phyloP scores from a whole-genome alignment of 2,797 vertebrate genomes.

The Hapalemur alaotrensis region DNA sequence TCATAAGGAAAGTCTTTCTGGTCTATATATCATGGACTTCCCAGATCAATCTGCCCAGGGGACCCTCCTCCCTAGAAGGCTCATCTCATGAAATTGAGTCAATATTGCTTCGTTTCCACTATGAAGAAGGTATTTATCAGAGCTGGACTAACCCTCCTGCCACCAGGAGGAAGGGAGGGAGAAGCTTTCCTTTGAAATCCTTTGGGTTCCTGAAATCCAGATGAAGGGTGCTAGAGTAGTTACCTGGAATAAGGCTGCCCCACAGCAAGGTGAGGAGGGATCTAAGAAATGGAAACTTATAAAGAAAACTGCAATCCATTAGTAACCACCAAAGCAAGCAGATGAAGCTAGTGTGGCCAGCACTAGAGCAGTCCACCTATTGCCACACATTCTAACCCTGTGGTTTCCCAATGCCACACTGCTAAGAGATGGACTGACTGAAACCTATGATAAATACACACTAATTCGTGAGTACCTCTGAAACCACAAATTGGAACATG shows the following conservation, averaged over 20 bases:
- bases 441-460: neutral
- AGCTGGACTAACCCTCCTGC: neutral
- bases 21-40: neutral
- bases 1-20: neutral
- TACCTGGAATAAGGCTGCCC: neutral
- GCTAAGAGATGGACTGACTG: neutral
- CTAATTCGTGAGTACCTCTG: neutral
- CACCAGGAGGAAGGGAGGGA: neutral
- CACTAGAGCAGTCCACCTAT: neutral
- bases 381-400: neutral
- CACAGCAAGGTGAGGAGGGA: neutral
- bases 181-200: neutral
- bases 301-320: neutral
- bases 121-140: neutral
- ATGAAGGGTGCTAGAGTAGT: neutral
- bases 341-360: neutral
- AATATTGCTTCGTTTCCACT: neutral
- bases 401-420: neutral
- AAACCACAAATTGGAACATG: neutral
- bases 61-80: neutral
- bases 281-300: neutral
- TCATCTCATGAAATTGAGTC: neutral
- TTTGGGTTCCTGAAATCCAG: conserved; percentile 18
- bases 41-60: neutral
- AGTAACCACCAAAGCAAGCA: neutral